Percentiles rank a stretch among this genome's conserved stretches.
These are phyloP conservation scores for Forficula auricularia DNA, from an alignment of 1,140 invertebrate genomes.

Conservation along the genomic window DNA sequence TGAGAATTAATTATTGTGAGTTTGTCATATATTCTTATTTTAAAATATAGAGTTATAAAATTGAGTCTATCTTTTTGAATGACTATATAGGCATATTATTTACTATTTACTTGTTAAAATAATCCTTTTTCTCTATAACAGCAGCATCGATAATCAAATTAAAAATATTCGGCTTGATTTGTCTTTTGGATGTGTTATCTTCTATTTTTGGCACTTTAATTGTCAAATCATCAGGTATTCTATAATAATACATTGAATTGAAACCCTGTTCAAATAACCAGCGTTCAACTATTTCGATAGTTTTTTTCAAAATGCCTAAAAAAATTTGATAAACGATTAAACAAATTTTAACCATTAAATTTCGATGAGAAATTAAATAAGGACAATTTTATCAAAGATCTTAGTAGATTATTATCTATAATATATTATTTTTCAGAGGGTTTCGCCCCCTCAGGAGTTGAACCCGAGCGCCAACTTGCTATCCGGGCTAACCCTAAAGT, in stretches of 20 bases:
- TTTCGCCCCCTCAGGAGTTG: too few relatives aligned
- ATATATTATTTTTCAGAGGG: too few relatives aligned
- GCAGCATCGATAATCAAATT: conserved; percentile 1
- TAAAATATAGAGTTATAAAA: too few relatives aligned
- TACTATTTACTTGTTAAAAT: conserved; percentile 7
- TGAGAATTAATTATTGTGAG: too few relatives aligned
- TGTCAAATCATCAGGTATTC: conserved; percentile 14
- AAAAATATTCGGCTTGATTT: conserved; percentile 8
- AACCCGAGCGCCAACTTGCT: too few relatives aligned
- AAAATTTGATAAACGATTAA: neutral
- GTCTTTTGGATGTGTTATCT: conserved; percentile 4
- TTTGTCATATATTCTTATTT: too few relatives aligned
- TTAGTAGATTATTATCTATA: too few relatives aligned
- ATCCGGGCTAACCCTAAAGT: too few relatives aligned
- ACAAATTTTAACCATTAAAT: too few relatives aligned
- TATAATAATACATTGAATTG: conserved; percentile 14
- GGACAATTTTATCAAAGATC: too few relatives aligned
- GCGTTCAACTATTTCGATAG: conserved; percentile 10
- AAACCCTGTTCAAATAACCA: conserved; percentile 16
- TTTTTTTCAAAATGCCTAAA: conserved; percentile 6
- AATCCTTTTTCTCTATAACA: conserved; percentile 10
- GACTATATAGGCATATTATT: conserved; percentile 11
- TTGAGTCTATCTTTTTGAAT: too few relatives aligned
- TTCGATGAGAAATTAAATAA: too few relatives aligned
- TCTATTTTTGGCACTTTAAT: conserved; percentile 9